Base-by-base conservation (phyloP, 2,888 invertebrate genomes). In the Nomada ruficornis region DNA sequence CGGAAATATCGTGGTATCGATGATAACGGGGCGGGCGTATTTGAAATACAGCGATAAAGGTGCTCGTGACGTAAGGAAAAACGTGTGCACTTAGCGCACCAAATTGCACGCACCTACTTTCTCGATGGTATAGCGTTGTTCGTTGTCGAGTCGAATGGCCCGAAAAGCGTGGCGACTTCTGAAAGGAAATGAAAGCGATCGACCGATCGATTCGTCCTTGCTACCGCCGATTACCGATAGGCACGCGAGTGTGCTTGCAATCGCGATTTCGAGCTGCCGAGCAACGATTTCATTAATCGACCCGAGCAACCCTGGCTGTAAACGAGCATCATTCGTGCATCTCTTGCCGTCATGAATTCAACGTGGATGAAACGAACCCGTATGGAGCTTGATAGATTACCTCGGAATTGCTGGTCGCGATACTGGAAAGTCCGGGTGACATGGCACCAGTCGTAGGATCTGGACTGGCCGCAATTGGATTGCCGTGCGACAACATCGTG, bases 361-460 rank as follows among this genome's bases (percentile, higher is more conserved):
- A 18, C 2, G 26, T 10, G 50, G n/a, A 11, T 13, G n/a, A 2
- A 29, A 68, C 71, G 69, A 36, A 36, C 36, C 36, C 36, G 36
- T 36, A 36, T 29, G 23, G 54, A 29, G 13, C 3, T 10, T 18
- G 23, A 50, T 26, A 36, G 94, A 95, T 95, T 92, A 97, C 97
- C 96, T 97, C 97, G 29, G 97, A 97, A 88, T 96, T 96, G 91
- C 96, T 97, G 13, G 97, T 97, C n/a, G 96, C 96, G 55, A 96
- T 96, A 68, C 97, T 97, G 92, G 97, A 97, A 54, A 97, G 92
- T 52, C 96, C 96, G 0, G 97, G 97, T 0, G 96, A 96, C 94
- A 95, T 96, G 90, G 94, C 96, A 90, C 92, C 92, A 7, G 84
- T 81, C 59, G 89, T 88, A 20, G 89, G 87, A 78, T 91, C 92